Conservation (phyloP, 2,888 invertebrate genomes). For the Halictus quadricinctus region DNA sequence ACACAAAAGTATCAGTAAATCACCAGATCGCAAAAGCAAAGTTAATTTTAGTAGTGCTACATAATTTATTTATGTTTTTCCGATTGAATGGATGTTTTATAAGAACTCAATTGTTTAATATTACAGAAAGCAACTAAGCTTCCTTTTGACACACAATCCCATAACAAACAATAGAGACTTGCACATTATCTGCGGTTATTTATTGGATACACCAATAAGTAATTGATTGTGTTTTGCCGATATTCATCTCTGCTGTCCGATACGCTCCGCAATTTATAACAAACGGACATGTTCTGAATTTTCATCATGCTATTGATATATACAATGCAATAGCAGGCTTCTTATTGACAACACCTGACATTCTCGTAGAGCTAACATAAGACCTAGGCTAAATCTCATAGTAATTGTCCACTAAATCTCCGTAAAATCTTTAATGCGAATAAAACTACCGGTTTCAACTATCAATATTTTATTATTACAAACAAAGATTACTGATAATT, state of each 20-base stretch:
- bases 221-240: constrained; percentile 3
- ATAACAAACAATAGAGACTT: neutral
- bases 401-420: neutral
- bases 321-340: neutral
- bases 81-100: neutral
- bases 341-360: neutral
- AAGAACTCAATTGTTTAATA: neutral
- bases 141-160: neutral
- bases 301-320: neutral
- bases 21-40: no score
- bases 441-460: neutral
- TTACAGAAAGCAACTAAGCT: neutral
- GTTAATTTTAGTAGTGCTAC: neutral
- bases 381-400: neutral
- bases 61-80: neutral
- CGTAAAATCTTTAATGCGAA: neutral
- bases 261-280: neutral
- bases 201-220: neutral
- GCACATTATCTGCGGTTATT: neutral
- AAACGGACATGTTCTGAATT: neutral
- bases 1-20: neutral
- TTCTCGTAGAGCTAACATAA: neutral
- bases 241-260: neutral
- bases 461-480: neutral
- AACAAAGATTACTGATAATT: no score